Evolutionary conservation across 2,797 vertebrate genomes (phyloP), one percentile per base, ranked within the genome.

Genomic region (Margarornis squamiger): DNA sequence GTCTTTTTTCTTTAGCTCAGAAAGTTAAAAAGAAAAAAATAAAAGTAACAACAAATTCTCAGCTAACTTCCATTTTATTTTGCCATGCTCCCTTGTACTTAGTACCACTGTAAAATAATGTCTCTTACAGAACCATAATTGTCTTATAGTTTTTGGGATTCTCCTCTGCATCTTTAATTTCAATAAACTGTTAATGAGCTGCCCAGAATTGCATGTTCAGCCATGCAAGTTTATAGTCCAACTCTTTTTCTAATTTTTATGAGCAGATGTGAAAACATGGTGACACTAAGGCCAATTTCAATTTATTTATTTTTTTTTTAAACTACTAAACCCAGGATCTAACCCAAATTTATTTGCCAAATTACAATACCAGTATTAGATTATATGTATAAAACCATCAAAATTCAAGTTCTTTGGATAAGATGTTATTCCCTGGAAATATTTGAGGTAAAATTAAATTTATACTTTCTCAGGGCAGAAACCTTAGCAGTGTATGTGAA

Each of bases 51-150:
- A 34, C 3, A 77, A 18, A 12, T 36, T 45, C 14, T 59, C 17
- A 30, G 8, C 9, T 59, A 49, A 30, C 5, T 77, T 84, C 10
- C 8, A 12, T 76, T 76, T 36, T 14, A 18, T 58, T 84, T 79
- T 62, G 6, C 4, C 6, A 23, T 29, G 27, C 13, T 59, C 18
- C 30, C 8, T 17, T 48, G 27, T 0, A 0, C 1, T 1, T 10
- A 38, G 21, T 26, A 7, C 2, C 14, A 72, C 2, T n/a, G 7
- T 23, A 43, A 43, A 9, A 26, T 6, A n/a, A 29, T 22, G 4
- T 67, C 6, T 48, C 10, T 63, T n/a, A 32, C 2, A 54, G 29
- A 72, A 39, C 6, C 4, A 29, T 22, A 38, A 43, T 17, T 63
- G 16, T 20, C 7, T 41, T 52, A 52, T 8, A 52, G 27, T 30